Conservation (phyloP, 2,888 invertebrate genomes). For the Philereme vetulata region DNA sequence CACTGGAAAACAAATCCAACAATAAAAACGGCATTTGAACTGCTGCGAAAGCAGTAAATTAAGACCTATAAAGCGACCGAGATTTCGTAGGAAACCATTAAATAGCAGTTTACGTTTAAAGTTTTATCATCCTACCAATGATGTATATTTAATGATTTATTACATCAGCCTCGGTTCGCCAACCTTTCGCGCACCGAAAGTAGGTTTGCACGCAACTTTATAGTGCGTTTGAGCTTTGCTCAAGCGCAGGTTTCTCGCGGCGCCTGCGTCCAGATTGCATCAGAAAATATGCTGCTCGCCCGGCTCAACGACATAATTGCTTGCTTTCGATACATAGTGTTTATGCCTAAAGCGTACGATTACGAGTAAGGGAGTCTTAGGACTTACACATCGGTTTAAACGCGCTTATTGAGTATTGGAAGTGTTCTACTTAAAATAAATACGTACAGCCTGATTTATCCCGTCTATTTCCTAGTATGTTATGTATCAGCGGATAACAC, state of each 20-base stretch:
- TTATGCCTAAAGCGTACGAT: background rate
- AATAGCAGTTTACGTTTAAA: conserved; percentile 39
- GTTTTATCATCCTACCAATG: conserved; percentile 41
- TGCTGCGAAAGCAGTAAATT: conserved; percentile 22
- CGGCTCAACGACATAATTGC: conserved; percentile 26
- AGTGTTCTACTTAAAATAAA: too few species aligned
- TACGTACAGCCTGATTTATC: background rate
- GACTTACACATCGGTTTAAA: too few species aligned
- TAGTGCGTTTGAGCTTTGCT: conserved; percentile 30
- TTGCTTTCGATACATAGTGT: conserved; percentile 19
- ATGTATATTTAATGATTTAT: conserved; percentile 48
- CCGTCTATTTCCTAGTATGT: background rate
- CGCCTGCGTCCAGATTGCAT: conserved; percentile 41
- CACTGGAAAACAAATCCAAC: conserved; percentile 12
- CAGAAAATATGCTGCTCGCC: conserved; percentile 38
- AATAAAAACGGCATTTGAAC: conserved; percentile 14
- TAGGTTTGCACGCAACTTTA: conserved; percentile 29
- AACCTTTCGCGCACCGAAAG: conserved; percentile 26
- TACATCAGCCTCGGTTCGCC: conserved; percentile 48
- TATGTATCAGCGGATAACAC: background rate
- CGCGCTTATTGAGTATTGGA: too few species aligned
- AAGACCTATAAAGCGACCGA: conserved; percentile 29
- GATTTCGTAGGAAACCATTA: conserved; percentile 36
- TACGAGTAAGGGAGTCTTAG: too few species aligned
- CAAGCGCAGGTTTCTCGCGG: conserved; percentile 38